Evolutionary conservation across 2,888 invertebrate genomes (phyloP), one percentile per base, ranked within the genome.

Genomic region (Synanthedon myopaeformis): DNA sequence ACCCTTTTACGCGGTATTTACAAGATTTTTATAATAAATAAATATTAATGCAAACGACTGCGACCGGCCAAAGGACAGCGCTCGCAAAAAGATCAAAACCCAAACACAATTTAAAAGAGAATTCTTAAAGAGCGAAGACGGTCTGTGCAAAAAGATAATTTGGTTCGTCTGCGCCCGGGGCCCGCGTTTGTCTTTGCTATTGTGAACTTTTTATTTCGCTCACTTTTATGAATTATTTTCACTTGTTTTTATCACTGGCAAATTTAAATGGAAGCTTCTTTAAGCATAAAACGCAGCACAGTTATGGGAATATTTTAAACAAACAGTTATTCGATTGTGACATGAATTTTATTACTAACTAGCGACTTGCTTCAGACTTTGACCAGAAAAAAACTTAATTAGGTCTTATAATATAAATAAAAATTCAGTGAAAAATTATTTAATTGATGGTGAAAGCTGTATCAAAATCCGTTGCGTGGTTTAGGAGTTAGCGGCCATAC

Each of bases 81-180:
- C 65, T 63, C 60, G 61, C 71, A 84, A 86, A 84, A 81, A 76
- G 79, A 76, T 76, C 69, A 76, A 78, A 82, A 81, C 76, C 74
- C 59, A 82, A 82, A 84, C 70, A 83, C 82, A 87, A 84, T 84
- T 85, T 85, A 79, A 83, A 83, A 83, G 79, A 76, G 85, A 84
- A 85, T 86, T 84, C 82, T 83, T 82, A 82, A 82, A 81, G 76
- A 84, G 78, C 73, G 74, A 81, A 81, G 83, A 84, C 68, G 54
- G 56, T 55, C 49, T 72, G 59, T 60, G 68, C 72, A 79, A 83
- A 85, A 84, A 85, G 79, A 83, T 83, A 85, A 86, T 85, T 82
- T 77, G 79, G 71, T 63, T 70, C 65, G 68, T 65, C 66, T 62
- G 64, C 63, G 78, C 75, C 76, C 66, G 65, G 69, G 76, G 79